Base-by-base conservation (phyloP, 35 echinoderm and acorn worm genomes). In the Chiridota heheva region DNA sequence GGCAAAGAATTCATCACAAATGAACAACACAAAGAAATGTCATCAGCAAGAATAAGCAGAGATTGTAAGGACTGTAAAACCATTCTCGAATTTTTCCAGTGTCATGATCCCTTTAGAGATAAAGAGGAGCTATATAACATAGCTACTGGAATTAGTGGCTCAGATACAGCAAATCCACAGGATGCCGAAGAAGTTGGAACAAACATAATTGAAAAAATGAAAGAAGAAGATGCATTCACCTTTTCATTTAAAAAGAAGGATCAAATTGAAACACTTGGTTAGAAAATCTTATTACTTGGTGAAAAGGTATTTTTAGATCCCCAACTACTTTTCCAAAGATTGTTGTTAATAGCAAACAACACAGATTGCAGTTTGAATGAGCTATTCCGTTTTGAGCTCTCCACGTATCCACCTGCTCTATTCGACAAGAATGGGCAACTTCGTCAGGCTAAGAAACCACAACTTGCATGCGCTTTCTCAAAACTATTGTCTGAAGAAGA, bases 241-340 rank as follows among this genome's bases (percentile, higher is more conserved):
- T 73, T 44, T 48, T 38, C 48, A 38, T 73, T 45, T 43, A 48
- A 34, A 48, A 73, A 34, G 69, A 73, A 48, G 69, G 43, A 73
- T 22, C 69, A 73, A 48, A 48, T 73, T 37, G 26, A 78, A 73
- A 48, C 63, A 67, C 29, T 13, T 73, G 69, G 69, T 73, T 42
- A 25, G 27, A 43, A 43, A 73, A 65, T 35, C 39, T 29, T 29
- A 65, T 29, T 65, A 36, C 30, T 35, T 73, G 69, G 69, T 25
- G 69, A 73, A 48, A 48, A 73, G 48, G 25, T 44, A 25, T 28
- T 28, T 28, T 29, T 73, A 29, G 43, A 74, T 45, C 70, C 44
- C 18, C 70, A 74, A 45, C 70, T 74, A 10, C 46, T 74, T 13
- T 74, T 74, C 29, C 70, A 74, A 45, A 45, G 70, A n/a, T 41